Evolutionary conservation across 2,888 invertebrate genomes (phyloP), one percentile per base, ranked within the genome.

Genomic region (Caenorhabditis sp.): DNA sequence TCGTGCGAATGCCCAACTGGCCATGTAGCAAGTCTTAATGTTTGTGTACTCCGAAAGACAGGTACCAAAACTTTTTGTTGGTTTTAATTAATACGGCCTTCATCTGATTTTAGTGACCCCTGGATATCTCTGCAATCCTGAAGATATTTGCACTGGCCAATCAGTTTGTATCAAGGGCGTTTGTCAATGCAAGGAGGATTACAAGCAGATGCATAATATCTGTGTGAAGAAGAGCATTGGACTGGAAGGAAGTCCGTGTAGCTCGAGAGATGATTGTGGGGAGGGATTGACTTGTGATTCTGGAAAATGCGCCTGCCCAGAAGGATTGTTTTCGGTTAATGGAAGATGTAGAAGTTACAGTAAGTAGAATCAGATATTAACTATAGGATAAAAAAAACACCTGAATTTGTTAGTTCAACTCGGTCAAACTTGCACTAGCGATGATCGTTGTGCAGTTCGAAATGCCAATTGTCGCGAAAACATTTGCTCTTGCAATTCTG

Each of bases 151-250:
- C 56, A 84, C 84, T 13, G 90, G 89, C 0, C 79, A 84, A 50
- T 88, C 91, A 3, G 78, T 85, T 6, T 92, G 92, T 65, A 76
- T 87, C n/a, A 85, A 88, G 18, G 87, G 88, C 22, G 78, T 86
- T 2, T 92, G 92, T 56, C 85, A 85, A 24, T 89, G 88, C 35
- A 72, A 69, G 22, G 71, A 76, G 11, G 81, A 77, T 28, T 77
- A 81, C 37, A 80, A 70, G 20, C 70, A 68, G 32, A 74, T 79
- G 53, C 62, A 82, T 20, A 82, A 74, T 50, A 71, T 71, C 18
- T 82, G 82, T 22, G 69, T 82, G 9, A 82, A 79, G 32, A 71
- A 74, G 5, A 72, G 4, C 2, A 74, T 78, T 32, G 78, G 82
- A 15, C 20, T 82, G 0, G 81, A 77, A 58, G 72, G 83, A 32